A percentile compares a stretch with the other conserved stretches of the same genome.
Conservation (phyloP, 2,113 vertebrate species). For the Equus quagga region DNA sequence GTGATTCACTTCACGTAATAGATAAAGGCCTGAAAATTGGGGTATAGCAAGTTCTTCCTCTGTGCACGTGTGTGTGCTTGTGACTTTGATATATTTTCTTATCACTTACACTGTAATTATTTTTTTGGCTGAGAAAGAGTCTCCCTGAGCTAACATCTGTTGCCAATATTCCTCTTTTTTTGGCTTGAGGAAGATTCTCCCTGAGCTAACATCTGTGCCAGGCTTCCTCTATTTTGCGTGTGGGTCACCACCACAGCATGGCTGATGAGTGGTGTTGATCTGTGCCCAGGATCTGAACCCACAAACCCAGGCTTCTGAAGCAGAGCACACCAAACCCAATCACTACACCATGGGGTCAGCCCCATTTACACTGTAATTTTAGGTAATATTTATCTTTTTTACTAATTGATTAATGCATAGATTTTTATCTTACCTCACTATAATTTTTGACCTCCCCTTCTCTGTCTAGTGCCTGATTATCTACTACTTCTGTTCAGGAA, state of each 20-base stretch:
- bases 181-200: too few species aligned
- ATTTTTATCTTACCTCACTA: background rate
- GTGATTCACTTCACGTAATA: background rate
- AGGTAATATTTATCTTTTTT: background rate
- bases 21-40: background rate
- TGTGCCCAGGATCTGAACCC: too few species aligned
- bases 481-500: background rate
- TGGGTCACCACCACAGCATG: too few species aligned
- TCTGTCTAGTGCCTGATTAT: background rate
- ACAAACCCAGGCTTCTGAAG: too few species aligned
- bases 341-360: too few species aligned
- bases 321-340: too few species aligned
- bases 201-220: too few species aligned
- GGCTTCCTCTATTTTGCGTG: too few species aligned
- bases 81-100: background rate
- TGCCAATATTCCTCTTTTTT: too few species aligned
- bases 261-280: too few species aligned
- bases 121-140: too few species aligned
- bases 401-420: background rate
- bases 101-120: background rate
- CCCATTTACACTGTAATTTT: background rate
- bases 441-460: background rate
- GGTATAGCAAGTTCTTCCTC: background rate
- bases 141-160: too few species aligned
- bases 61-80: background rate